Conservation (phyloP, 2,113 vertebrate genomes). For the Thunnus thynnus region DNA sequence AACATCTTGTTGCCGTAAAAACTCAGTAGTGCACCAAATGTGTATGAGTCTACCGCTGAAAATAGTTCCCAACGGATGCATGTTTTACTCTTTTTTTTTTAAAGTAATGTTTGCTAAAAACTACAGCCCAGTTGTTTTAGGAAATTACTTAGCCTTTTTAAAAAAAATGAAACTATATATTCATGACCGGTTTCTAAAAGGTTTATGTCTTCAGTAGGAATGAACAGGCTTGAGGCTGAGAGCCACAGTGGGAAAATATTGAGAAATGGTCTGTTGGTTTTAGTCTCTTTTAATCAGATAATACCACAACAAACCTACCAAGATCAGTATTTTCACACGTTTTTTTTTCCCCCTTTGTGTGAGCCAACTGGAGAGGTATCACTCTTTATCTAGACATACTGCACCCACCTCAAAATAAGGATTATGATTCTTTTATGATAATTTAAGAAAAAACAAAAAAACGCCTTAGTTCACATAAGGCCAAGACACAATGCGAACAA, state of each 20-base stretch:
- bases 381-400: conserved; percentile 16
- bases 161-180: neutral
- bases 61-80: neutral
- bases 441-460: neutral
- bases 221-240: neutral
- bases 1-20: conserved; percentile 10
- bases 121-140: neutral
- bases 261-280: neutral
- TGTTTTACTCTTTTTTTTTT: neutral
- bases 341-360: neutral
- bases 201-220: neutral
- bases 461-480: conserved; percentile 30
- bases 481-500: conserved; percentile 38
- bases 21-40: conserved; percentile 7
- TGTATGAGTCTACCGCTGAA: neutral
- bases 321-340: neutral
- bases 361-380: neutral
- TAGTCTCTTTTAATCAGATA: neutral
- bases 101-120: neutral
- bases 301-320: neutral
- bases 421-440: neutral
- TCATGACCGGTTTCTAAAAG: neutral
- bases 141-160: neutral
- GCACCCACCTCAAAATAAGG: conserved; percentile 7
- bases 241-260: neutral